Evolutionary conservation across 2,113 vertebrate genomes (phyloP).

Genomic region (Lampris incognitus): DNA sequence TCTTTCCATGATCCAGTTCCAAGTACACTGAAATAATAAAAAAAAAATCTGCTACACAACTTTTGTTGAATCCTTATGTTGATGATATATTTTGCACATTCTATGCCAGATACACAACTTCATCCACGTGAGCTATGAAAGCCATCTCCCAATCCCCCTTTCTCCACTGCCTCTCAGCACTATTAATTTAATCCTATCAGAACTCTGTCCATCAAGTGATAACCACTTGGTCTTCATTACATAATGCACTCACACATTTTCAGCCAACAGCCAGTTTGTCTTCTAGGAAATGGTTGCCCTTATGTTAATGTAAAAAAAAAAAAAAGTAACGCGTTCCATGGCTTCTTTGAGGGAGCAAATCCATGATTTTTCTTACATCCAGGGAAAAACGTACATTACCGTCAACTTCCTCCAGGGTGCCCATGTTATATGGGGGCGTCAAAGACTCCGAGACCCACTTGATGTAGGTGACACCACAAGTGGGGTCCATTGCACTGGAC

Average conservation of each 20-base stretch:
- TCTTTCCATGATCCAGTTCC: neutral
- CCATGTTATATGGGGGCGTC: too few species aligned
- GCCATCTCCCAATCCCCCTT: constrained; percentile 40
- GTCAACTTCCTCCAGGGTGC: too few species aligned
- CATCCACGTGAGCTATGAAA: constrained; percentile 33
- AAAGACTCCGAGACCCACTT: too few species aligned
- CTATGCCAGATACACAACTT: constrained; percentile 7
- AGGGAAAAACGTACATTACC: too few species aligned
- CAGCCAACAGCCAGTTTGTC: constrained; percentile 4
- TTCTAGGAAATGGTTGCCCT: too few species aligned
- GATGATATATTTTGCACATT: neutral
- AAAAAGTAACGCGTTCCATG: too few species aligned
- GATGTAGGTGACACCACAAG: too few species aligned
- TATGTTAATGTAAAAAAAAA: too few species aligned
- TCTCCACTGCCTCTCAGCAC: constrained; percentile 33
- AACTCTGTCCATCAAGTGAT: constrained; percentile 62
- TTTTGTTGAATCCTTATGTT: constrained; percentile 6
- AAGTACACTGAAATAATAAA: neutral
- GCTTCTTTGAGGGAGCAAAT: too few species aligned
- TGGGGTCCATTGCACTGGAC: too few species aligned
- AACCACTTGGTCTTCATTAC: constrained; percentile 69
- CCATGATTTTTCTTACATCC: too few species aligned
- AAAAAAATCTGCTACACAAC: too few species aligned
- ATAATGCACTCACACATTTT: constrained; percentile 59
- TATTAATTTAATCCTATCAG: constrained; percentile 69